These are phyloP conservation scores for Agonum fuliginosum DNA, from an alignment of 2,888 invertebrate species.

Conservation along the genomic window DNA sequence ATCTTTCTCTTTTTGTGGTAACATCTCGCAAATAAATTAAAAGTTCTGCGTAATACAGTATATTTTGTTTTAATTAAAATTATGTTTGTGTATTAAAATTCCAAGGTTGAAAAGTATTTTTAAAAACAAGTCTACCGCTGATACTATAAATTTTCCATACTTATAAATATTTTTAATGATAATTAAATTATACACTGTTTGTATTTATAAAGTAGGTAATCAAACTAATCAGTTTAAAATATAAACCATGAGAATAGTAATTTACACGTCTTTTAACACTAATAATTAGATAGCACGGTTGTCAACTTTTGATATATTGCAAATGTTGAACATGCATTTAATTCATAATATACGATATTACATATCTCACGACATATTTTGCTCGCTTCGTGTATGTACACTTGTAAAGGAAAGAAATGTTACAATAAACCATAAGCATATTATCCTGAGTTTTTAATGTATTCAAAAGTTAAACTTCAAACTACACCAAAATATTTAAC, in stretches of 20 bases:
- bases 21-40: too few relatives aligned
- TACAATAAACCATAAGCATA: too few relatives aligned
- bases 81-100: background rate
- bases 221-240: background rate
- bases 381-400: background rate
- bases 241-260: background rate
- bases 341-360: background rate
- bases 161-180: too few relatives aligned
- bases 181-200: too few relatives aligned
- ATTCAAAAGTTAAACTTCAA: too few relatives aligned
- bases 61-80: background rate
- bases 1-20: too few relatives aligned
- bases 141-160: too few relatives aligned
- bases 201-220: background rate
- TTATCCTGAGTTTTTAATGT: too few relatives aligned
- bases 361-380: background rate
- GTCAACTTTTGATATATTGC: constrained; percentile 3
- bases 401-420: too few relatives aligned
- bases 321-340: background rate
- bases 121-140: too few relatives aligned
- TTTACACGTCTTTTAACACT: background rate
- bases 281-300: constrained; percentile 7
- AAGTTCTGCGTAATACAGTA: too few relatives aligned
- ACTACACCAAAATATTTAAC: too few relatives aligned
- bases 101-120: background rate